Evolutionary conservation across 2,113 vertebrate species (phyloP).

Genomic region (Naja naja): DNA sequence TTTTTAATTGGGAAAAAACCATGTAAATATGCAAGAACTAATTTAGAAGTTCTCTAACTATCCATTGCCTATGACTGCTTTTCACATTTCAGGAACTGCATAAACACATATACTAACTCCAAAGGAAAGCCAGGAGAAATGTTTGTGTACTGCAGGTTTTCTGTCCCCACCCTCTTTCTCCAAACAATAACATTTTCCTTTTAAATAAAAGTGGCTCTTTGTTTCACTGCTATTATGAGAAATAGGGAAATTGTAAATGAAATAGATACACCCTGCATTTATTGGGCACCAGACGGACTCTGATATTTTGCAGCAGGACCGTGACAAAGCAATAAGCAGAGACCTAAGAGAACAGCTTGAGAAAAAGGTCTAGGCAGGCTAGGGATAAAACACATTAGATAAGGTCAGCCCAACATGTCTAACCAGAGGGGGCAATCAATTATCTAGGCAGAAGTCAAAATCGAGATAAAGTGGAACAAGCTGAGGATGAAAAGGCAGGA

Average conservation of each 20-base stretch:
- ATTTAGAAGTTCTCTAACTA: neutral
- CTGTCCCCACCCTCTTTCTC: neutral
- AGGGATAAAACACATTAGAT: neutral
- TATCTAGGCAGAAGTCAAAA: neutral
- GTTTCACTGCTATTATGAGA: neutral
- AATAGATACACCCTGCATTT: neutral
- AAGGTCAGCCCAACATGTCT: neutral
- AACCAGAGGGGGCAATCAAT: neutral
- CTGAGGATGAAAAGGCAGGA: neutral
- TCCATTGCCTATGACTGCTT: neutral
- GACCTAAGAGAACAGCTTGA: neutral
- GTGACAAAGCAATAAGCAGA: neutral
- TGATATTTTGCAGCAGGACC: neutral
- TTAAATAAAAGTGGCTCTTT: neutral
- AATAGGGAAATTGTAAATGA: neutral
- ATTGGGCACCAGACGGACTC: neutral
- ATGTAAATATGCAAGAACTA: neutral
- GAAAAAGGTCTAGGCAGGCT: neutral
- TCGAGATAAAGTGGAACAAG: neutral
- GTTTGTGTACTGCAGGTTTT: neutral
- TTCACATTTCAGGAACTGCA: neutral
- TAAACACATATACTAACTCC: neutral
- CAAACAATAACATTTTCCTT: neutral
- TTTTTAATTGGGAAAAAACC: neutral
- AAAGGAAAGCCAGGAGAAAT: neutral